Conservation (phyloP, 2,888 invertebrate genomes). For the Temnothorax unifasciatus region DNA sequence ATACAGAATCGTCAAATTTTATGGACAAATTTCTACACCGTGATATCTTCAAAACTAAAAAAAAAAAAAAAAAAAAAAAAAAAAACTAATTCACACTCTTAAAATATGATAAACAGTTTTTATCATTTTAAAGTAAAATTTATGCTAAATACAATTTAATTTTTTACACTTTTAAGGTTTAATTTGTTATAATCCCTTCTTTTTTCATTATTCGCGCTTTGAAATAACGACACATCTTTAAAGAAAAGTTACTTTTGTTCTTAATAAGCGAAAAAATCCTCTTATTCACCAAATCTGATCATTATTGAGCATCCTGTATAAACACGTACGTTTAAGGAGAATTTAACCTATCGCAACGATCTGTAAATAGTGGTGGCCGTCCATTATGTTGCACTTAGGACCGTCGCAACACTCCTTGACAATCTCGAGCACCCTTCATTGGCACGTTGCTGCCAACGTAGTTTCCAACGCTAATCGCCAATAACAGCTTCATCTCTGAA, state of each 20-base stretch:
- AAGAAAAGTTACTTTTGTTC: not conserved
- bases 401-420: constrained; percentile 30
- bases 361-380: constrained; percentile 37
- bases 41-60: not conserved
- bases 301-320: not conserved
- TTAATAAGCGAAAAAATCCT: not conserved
- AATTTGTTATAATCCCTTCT: not conserved
- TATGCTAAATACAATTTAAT: constrained; percentile 7
- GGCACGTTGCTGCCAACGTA: constrained; percentile 24
- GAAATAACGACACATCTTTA: not conserved
- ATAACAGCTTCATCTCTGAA: constrained; percentile 25
- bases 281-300: not conserved
- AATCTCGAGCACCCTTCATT: constrained; percentile 36
- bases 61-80: not conserved
- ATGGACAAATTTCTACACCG: not conserved
- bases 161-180: not conserved
- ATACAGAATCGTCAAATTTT: constrained; percentile 7
- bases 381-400: constrained; percentile 41
- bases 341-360: not conserved
- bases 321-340: constrained; percentile 8
- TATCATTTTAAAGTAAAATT: not conserved
- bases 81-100: not conserved
- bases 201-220: not conserved
- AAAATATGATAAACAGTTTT: constrained; percentile 5
- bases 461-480: constrained; percentile 30